Evolutionary conservation across 2,888 invertebrate genomes (phyloP).

Genomic region (Embidobia sp.): DNA sequence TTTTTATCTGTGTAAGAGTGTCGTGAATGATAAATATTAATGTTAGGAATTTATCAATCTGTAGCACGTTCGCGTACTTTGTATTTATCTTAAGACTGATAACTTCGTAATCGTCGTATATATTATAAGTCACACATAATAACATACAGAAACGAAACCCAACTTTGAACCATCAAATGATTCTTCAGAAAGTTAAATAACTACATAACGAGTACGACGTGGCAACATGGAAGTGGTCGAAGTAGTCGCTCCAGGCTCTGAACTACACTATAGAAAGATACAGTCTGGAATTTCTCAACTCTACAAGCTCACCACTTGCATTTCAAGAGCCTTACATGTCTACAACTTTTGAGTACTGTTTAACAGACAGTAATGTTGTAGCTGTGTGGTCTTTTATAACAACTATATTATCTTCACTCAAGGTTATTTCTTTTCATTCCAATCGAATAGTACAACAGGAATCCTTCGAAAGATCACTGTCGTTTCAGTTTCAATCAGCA

Average conservation of each 20-base stretch:
- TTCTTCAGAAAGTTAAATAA: conserved; percentile 54
- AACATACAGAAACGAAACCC: conserved; percentile 26
- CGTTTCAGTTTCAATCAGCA: conserved; percentile 7
- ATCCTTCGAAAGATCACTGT: background rate
- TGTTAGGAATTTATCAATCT: too few species aligned
- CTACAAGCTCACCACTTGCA: conserved; percentile 56
- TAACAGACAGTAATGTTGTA: conserved; percentile 59
- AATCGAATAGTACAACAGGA: background rate
- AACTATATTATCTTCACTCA: conserved; percentile 20
- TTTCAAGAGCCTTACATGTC: conserved; percentile 52
- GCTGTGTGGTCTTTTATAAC: conserved; percentile 22
- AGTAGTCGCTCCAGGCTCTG: conserved; percentile 59
- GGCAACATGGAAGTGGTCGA: conserved; percentile 57
- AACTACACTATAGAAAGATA: conserved; percentile 55
- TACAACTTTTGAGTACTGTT: conserved; percentile 64
- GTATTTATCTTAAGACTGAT: too few species aligned
- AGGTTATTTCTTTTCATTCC: conserved; percentile 30
- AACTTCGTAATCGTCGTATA: background rate
- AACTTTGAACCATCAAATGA: conserved; percentile 50
- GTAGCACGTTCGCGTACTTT: too few species aligned
- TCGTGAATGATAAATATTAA: too few species aligned
- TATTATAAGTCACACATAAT: background rate
- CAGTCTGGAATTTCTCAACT: conserved; percentile 56
- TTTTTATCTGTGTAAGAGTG: too few species aligned
- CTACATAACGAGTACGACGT: conserved; percentile 55